Percentiles rank a stretch among this genome's conserved stretches.
phyloP scores from a whole-genome alignment of 1,140 invertebrate genomes.

The Diplogasteroides magnus region DNA sequence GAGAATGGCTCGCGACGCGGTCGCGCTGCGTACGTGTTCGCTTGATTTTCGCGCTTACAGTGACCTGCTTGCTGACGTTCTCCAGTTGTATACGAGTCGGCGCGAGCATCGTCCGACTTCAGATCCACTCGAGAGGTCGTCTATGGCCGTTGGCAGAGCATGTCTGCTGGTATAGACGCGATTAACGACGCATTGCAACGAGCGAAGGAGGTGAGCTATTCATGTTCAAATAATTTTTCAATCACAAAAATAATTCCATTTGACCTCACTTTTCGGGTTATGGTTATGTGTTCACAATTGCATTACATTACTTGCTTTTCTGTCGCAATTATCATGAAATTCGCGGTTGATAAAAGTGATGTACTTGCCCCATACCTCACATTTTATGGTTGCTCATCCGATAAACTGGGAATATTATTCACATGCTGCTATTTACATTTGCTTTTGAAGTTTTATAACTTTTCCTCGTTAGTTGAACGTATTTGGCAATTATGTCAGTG shows the following conservation, averaged over 20 bases:
- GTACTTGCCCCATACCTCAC: no score
- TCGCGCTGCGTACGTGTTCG: no score
- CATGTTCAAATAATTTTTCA: conserved; percentile 12
- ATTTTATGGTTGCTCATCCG: conserved; percentile 15
- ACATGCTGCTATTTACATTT: background rate
- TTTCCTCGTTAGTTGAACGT: conserved; percentile 3
- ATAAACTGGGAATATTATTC: conserved; percentile 16
- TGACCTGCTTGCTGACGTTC: no score
- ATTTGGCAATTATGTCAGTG: background rate
- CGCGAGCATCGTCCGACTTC: conserved; percentile 1
- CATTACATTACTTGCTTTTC: conserved; percentile 7
- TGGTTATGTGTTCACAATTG: conserved; percentile 2
- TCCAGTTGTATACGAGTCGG: no score
- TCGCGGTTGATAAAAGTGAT: conserved; percentile 20
- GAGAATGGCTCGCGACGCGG: no score
- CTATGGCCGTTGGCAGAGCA: background rate
- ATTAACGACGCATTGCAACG: conserved; percentile 41
- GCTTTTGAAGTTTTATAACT: conserved; percentile 16
- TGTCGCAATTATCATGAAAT: conserved; percentile 8
- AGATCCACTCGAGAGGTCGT: background rate
- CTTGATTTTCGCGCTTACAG: no score
- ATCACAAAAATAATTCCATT: no score
- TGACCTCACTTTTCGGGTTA: background rate
- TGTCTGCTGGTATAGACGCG: conserved; percentile 10
- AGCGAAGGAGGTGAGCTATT: conserved; percentile 38